Evolutionary conservation across 2,797 vertebrate genomes (phyloP), one percentile per base, ranked within the genome.

Genomic region (Carcharodon carcharias): DNA sequence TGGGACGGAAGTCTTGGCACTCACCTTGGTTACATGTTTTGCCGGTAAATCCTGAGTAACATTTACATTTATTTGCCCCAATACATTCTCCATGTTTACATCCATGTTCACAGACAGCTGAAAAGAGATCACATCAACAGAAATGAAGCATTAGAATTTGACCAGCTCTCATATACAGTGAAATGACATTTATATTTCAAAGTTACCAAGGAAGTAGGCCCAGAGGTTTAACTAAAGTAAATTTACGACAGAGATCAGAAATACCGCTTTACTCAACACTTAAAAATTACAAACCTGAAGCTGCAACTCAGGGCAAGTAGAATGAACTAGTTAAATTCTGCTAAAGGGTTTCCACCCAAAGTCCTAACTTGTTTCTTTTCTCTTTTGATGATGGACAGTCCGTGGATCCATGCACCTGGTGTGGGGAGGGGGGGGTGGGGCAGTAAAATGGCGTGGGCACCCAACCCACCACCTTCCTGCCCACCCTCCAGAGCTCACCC

Each of bases 31-130:
- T 99, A 96, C 99, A 99, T 0, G 97, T 98, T 97, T 99, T 99
- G 96, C 99, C 99, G 0, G 98, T 97, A 97, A 99, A 99, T 97
- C 99, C 99, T 96, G 98, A 98, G 96, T 99, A 98, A 97, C 99
- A 99, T 97, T 98, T 99, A 97, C 99, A 99, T 98, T 99, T 99
- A 97, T 99, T 99, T 95, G 98, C 98, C 96, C 98, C 99, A 89
- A 98, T 97, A 96, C 99, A 99, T 96, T 99, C 98, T 9, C 99
- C 99, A 0, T 99, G 98, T 97, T 99, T 99, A 98, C 99, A 99
- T 85, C 98, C 98, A n/a, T 98, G 98, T 96, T 98, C 98, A 97
- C 99, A 99, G 73, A 98, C 97, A 97, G 99, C 99, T 99, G 98
- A 97, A 96, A 97, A 98, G 97, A 96, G 96, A 97, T 96, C 97